Evolutionary conservation across 2,888 invertebrate genomes (phyloP), one percentile per base, ranked within the genome.

Genomic region (Polydrusus pterygomalis): DNA sequence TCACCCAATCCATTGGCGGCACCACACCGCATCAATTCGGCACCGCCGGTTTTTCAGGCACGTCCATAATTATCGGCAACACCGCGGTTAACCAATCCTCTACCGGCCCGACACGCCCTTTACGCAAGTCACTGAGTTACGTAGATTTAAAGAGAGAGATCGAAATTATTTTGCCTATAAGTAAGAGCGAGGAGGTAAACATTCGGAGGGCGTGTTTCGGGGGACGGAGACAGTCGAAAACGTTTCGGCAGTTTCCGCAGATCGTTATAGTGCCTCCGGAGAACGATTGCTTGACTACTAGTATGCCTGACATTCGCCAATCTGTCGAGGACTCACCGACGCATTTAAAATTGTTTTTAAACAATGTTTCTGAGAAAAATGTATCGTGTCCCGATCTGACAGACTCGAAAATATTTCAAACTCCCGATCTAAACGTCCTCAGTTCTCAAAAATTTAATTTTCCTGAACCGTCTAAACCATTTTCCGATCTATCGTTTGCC

Each of bases 141-240:
- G 79, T 83, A 76, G 87, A 87, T 81, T 81, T 87, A 20, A 87
- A 85, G 70, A 83, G 84, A 60, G 85, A 87, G 77, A 87, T 87
- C 40, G 85, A 87, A 75, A 82, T 76, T 69, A 82, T 87, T 68
- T 71, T 87, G 74, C 87, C 87, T 0, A 85, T 85, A 47, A 82
- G 81, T 69, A 79, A 78, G 20, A 73, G 70, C 18, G 70, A 75
- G 15, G 80, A 80, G 17, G 54, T 51, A 40, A 76, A 74, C 25
- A 79, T 77, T 17, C 79, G 80, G 7, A 76, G 80, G 20, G 74
- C 47, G 30, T 74, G 78, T 65, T 70, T 79, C 49, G 62, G 74
- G 15, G 77, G 81, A 30, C 81, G 86, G 7, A 80, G 85, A 38
- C 80, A 83, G 75, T 86, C 86, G 9, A 86, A 86, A 79, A 81